Evolutionary conservation across 2,797 vertebrate species (phyloP).

Genomic region (Stomatorhinus walkeri): DNA sequence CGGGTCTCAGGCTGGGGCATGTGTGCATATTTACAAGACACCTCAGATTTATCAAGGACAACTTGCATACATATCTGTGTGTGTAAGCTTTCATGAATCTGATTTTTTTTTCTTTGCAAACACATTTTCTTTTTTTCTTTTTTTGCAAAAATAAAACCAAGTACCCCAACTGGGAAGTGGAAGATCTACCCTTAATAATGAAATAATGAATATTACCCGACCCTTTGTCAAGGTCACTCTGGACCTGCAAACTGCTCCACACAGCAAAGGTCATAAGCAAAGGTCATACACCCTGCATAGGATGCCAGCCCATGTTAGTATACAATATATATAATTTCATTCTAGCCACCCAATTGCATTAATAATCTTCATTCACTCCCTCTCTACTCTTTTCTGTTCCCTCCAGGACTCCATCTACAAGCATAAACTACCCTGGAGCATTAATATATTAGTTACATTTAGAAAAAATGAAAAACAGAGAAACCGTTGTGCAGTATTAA

Average conservation of each 20-base stretch:
- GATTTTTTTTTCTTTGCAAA: neutral
- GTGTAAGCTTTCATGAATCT: neutral
- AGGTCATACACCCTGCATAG: neutral
- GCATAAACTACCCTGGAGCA: neutral
- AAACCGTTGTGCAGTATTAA: neutral
- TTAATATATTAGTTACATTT: neutral
- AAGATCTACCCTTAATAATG: neutral
- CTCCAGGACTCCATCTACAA: slow-evolving; percentile 2
- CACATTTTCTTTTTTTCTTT: neutral
- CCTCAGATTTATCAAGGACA: neutral
- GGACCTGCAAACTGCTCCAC: neutral
- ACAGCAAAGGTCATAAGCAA: neutral
- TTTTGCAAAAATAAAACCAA: too few species aligned
- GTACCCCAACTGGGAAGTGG: neutral
- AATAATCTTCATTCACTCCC: neutral
- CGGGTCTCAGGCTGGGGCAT: neutral
- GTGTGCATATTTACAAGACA: neutral
- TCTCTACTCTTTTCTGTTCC: neutral
- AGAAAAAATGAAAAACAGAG: neutral
- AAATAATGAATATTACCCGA: neutral
- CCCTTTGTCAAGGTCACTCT: neutral
- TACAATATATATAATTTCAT: neutral
- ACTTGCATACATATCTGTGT: neutral
- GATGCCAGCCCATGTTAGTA: neutral
- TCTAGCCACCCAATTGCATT: neutral